A percentile compares a stretch with the other conserved stretches of the same genome.
phyloP scores from a whole-genome alignment of 2,888 invertebrate genomes.

The Agrilus mali region DNA sequence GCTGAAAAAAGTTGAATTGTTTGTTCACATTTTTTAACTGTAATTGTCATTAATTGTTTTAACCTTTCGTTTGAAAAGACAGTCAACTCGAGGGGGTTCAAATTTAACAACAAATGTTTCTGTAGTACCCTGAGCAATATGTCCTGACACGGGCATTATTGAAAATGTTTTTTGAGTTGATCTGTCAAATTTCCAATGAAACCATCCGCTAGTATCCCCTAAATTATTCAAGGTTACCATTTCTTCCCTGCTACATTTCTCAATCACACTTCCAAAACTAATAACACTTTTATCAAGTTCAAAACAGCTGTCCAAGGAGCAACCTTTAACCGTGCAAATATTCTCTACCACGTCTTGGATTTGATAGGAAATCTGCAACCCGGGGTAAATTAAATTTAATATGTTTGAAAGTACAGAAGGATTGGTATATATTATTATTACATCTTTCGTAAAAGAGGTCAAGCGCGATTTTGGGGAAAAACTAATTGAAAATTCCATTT shows the following conservation, averaged over 20 bases:
- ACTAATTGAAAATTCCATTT: slow-evolving; percentile 26
- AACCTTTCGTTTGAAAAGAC: slow-evolving; percentile 26
- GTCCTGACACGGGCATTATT: slow-evolving; percentile 48
- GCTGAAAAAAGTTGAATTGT: slow-evolving; percentile 27
- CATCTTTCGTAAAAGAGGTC: slow-evolving; percentile 26
- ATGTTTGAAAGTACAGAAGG: too few relatives aligned
- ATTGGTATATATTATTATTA: slow-evolving; percentile 7
- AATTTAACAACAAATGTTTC: slow-evolving; percentile 51
- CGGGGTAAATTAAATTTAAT: slow-evolving; percentile 1
- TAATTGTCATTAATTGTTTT: slow-evolving; percentile 1
- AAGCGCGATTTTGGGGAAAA: slow-evolving; percentile 28
- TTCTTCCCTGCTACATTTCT: slow-evolving; percentile 32
- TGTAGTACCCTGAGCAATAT: slow-evolving; percentile 48
- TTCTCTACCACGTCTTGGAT: slow-evolving; percentile 37
- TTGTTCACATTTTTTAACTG: not conserved
- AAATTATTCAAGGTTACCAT: slow-evolving; percentile 39
- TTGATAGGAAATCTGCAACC: slow-evolving; percentile 35
- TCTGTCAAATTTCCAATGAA: slow-evolving; percentile 38
- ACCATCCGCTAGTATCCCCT: slow-evolving; percentile 43
- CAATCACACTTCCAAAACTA: slow-evolving; percentile 40
- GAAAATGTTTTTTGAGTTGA: slow-evolving; percentile 38
- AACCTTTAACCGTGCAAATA: slow-evolving; percentile 39
- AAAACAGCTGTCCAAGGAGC: slow-evolving; percentile 38
- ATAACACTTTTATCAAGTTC: slow-evolving; percentile 36
- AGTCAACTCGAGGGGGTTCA: slow-evolving; percentile 39